A percentile compares a stretch with the other conserved stretches of the same genome.
These are phyloP conservation scores for Tautogolabrus adspersus DNA, from an alignment of 2,113 vertebrate species.

Conservation along the genomic window DNA sequence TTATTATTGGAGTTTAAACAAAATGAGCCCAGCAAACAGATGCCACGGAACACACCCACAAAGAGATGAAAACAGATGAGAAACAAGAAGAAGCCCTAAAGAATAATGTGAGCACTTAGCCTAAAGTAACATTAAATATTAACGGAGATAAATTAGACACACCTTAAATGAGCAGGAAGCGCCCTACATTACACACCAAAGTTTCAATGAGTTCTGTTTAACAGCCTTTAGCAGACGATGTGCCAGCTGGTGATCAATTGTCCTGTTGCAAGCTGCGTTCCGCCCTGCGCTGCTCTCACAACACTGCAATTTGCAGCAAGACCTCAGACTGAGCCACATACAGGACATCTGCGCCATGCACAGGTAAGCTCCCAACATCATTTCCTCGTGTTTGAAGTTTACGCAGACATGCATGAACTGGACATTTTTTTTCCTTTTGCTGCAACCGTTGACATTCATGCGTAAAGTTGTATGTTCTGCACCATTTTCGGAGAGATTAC, in stretches of 20 bases:
- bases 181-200: background rate
- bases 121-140: conserved; percentile 17
- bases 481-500: background rate
- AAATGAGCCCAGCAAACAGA: background rate
- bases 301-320: background rate
- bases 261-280: conserved; percentile 4
- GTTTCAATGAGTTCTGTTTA: background rate
- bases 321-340: background rate
- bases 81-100: background rate
- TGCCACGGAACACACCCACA: background rate
- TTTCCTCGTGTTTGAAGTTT: background rate
- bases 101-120: conserved; percentile 13
- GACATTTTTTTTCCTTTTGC: too few relatives aligned
- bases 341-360: conserved; percentile 4
- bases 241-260: background rate
- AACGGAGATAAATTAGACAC: conserved; percentile 13
- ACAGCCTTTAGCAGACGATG: background rate
- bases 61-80: background rate
- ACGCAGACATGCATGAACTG: background rate
- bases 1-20: background rate
- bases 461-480: background rate
- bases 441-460: background rate
- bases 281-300: background rate
- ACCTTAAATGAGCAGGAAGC: background rate
- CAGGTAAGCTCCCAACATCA: conserved; percentile 28